Base-by-base conservation (phyloP, 2,888 invertebrate genomes). In the Ecliptopera silaceata region DNA sequence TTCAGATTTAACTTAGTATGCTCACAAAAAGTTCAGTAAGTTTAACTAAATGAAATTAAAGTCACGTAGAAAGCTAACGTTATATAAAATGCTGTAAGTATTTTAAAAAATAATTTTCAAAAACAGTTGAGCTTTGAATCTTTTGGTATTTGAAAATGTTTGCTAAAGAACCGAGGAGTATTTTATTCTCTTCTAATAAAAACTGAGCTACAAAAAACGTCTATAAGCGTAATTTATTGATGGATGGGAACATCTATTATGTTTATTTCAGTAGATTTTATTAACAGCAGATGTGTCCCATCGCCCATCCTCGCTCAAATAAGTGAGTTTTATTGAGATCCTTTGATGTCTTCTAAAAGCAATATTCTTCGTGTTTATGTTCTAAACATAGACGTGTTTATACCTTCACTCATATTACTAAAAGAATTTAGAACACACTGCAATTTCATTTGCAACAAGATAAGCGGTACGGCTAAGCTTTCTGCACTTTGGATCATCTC, bases 281-380 rank as follows among this genome's bases (percentile, higher is more conserved):
- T 86, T 79, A 79, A 72, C 72, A 82, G 66, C 84, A 86, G 80
- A 86, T 84, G 84, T 79, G 79, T 72, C 76, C 70, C 78, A 72
- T 66, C 69, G 22, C 70, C 76, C 69, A 77, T 79, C 75, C 73
- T 75, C 74, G 80, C 75, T 79, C 76, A 77, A 80, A 82, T 81
- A 82, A 80, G 79, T 78, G 75, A 77, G 74, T 81, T 82, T 82
- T 82, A 84, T 82, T 77, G 74, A 75, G 77, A 72, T 74, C 77
- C 86, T 87, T 87, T 87, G 85, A 87, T 82, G 83, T 87, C 74
- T 79, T 68, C 75, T 73, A 72, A 70, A 75, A 81, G 80, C 74
- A 77, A 83, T 80, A 83, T 80, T 75, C 72, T 72, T 70, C 63
- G 11, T 80, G 76, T 80, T 80, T 82, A 75, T 75, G 69, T 72